Evolutionary conservation across 2,888 invertebrate species (phyloP), one percentile per base, ranked within the genome.

Genomic region (Sarcophaga caerulescens): DNA sequence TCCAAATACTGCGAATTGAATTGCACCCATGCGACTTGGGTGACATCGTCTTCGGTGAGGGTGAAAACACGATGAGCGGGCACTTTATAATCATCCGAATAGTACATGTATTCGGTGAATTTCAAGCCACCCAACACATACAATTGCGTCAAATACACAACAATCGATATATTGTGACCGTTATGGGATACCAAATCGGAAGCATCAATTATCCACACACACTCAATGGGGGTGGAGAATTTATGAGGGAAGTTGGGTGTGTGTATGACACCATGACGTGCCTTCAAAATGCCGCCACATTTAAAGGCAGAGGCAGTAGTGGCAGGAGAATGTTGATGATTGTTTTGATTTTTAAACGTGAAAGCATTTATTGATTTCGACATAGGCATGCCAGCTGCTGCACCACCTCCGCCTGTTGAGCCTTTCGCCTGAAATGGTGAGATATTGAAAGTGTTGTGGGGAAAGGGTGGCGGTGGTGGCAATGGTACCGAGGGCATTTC

Each of bases 151-250:
- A 98, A 95, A 92, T 98, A 98, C 88, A 98, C 95, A 88, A 97
- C 95, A 90, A 98, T 97, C 74, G 96, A 95, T 12, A 96, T 95
- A 89, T 96, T 96, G 83, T 76, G 62, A 70, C 84, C 76, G 81
- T 69, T 62, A 14, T 89, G 89, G 60, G 92, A 89, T 6, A 96
- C 95, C 90, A 92, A 84, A 82, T 94, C 94, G 87, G 96, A 95
- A n/a, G 96, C 96, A 90, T 97, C 96, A 91, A 98, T 97, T 83
- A 98, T 94, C 98, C 98, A 98, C 89, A 96, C 95, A 92, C 98
- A 98, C 89, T 95, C 95, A 85, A 98, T 96, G 19, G 98, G 98
- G 63, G 97, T 96, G 8, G 95, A 94, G 92, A 98, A 98, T 35
- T 96, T 94, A 84, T 94, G 94, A 0, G 98, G 98, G 91, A 98